These are phyloP conservation scores for Ophioninae sp. DNA, from an alignment of 2,888 invertebrate genomes.

Conservation along the genomic window DNA sequence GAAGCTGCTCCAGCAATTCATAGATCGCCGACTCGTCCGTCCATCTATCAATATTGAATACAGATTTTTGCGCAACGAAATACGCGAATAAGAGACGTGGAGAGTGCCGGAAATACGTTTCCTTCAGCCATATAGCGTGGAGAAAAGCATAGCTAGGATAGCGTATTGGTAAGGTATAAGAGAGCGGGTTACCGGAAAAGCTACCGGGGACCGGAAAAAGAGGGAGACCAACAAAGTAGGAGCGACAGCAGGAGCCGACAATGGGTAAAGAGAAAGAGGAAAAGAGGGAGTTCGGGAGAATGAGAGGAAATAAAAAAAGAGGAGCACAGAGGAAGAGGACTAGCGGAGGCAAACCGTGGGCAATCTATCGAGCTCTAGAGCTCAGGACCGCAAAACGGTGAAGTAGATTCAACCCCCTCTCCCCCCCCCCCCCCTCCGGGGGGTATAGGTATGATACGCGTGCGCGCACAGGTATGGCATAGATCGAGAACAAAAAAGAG, in stretches of 20 bases:
- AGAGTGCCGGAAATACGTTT: constrained; percentile 62
- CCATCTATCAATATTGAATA: constrained; percentile 53
- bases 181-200: constrained; percentile 48
- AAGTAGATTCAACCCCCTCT: constrained; percentile 10
- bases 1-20: constrained; percentile 14
- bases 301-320: constrained; percentile 6
- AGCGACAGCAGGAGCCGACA: constrained; percentile 25
- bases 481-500: constrained; percentile 19
- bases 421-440: too few species aligned
- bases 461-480: constrained; percentile 22
- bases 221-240: background rate
- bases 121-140: constrained; percentile 26
- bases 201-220: constrained; percentile 17
- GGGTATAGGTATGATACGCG: constrained; percentile 24
- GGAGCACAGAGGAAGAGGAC: constrained; percentile 16
- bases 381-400: constrained; percentile 52
- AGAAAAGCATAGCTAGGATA: constrained; percentile 21
- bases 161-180: constrained; percentile 46
- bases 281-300: background rate
- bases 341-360: constrained; percentile 27
- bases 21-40: constrained; percentile 39
- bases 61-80: constrained; percentile 55
- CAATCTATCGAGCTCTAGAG: constrained; percentile 52
- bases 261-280: constrained; percentile 1
- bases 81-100: constrained; percentile 49